phyloP scores from a whole-genome alignment of 2,797 vertebrate species.

The Crenichthys baileyi region DNA sequence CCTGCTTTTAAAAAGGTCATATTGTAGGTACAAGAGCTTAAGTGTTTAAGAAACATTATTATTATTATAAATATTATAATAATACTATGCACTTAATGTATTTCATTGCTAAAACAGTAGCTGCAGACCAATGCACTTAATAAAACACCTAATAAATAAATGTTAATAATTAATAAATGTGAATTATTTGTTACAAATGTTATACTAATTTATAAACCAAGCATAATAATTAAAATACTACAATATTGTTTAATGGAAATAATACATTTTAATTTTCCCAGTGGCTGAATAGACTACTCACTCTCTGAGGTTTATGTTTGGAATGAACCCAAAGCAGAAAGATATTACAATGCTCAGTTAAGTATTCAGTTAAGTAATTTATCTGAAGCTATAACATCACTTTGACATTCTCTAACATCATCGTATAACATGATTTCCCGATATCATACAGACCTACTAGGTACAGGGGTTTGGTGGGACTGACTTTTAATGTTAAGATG shows the following conservation, averaged over 20 bases:
- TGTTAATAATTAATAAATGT: neutral
- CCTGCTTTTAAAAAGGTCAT: neutral
- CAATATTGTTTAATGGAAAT: neutral
- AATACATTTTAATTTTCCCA: too few species aligned
- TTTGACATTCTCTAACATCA: too few species aligned
- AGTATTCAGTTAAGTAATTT: too few species aligned
- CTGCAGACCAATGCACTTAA: neutral
- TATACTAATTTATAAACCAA: neutral
- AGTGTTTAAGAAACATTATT: neutral
- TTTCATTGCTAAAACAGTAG: neutral
- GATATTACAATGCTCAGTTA: neutral
- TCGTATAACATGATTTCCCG: too few species aligned
- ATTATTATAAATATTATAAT: neutral
- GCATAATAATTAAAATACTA: neutral
- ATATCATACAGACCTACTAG: too few species aligned
- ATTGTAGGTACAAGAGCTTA: neutral
- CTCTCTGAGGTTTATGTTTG: neutral
- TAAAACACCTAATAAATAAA: neutral
- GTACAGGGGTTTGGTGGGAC: neutral
- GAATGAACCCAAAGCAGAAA: neutral
- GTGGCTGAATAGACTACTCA: neutral
- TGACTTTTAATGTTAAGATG: neutral
- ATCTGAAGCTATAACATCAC: too few species aligned
- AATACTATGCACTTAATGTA: neutral
- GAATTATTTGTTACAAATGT: neutral